Conservation (phyloP, 2,113 vertebrate species). For the Hippoglossus stenolepis region DNA sequence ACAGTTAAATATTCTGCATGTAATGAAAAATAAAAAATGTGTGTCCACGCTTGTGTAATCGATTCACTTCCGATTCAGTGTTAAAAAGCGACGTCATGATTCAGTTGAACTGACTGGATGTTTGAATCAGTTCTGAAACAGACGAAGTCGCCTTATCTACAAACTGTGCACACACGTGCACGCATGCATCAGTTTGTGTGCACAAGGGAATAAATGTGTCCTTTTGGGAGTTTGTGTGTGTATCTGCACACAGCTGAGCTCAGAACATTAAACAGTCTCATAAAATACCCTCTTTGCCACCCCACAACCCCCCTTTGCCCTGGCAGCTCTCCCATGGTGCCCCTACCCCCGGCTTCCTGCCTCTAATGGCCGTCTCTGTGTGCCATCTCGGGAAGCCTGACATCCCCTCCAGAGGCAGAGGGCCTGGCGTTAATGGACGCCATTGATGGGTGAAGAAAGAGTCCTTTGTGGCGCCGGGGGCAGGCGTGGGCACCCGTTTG, state of each 20-base stretch:
- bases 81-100: too few species aligned
- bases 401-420: conserved; percentile 80
- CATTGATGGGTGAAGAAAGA: conserved; percentile 84
- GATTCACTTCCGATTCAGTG: too few species aligned
- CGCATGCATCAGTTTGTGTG: conserved; percentile 9
- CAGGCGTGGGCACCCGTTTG: conserved; percentile 82
- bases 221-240: conserved; percentile 52
- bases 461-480: conserved; percentile 79
- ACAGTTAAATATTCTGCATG: too few species aligned
- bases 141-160: too few species aligned
- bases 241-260: conserved; percentile 42
- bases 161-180: background rate
- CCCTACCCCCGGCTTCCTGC: conserved; percentile 82
- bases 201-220: conserved; percentile 50
- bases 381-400: conserved; percentile 82
- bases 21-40: too few species aligned
- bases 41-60: too few species aligned
- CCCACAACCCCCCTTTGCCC: conserved; percentile 27
- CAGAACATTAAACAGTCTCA: conserved; percentile 60
- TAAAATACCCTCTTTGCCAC: conserved; percentile 54
- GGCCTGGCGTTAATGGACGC: conserved; percentile 81
- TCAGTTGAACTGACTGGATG: too few species aligned
- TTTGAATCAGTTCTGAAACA: too few species aligned
- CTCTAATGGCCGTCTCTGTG: conserved; percentile 82
- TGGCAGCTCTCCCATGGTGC: conserved; percentile 77